Evolutionary conservation across 2,888 invertebrate species (phyloP), one percentile per base, ranked within the genome.

Genomic region (Helleia helle): DNA sequence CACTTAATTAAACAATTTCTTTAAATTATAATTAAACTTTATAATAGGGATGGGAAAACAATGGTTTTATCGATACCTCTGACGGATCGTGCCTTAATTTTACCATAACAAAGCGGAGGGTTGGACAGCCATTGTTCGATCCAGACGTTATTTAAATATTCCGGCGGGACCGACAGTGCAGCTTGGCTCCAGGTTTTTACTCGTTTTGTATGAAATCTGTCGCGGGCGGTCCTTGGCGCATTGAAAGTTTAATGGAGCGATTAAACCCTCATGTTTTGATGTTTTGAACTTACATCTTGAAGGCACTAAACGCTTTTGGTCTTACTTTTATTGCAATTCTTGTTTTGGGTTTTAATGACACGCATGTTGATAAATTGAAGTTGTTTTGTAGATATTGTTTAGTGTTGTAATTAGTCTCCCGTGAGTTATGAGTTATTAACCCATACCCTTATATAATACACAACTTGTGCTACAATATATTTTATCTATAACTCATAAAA

Each of bases 141-240:
- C 59, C 77, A 76, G 77, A 80, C 77, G 68, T 64, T 74, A 76
- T 81, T 77, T 80, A 79, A 80, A 80, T 76, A 72, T 71, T 60
- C 68, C 61, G 57, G 47, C 60, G 60, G 58, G 50, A 46, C 50
- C 49, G 61, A 56, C 62, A 58, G 56, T 52, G 52, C 60, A 51
- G 66, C 58, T 66, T 56, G 60, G 63, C 57, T 63, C 58, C 55
- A 46, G 56, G 52, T 54, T 56, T 59, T 58, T 57, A 57, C 52
- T 50, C 45, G 55, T 65, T 65, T 64, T 56, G 48, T 53, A 55
- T 54, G 56, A 64, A 63, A 69, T 59, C 65, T 58, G 71, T 61
- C 62, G 62, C 57, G 54, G 47, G 51, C 55, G 42, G 48, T 46
- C 50, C 50, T 46, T 51, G 52, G 55, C 55, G 55, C 44, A 46